Base-by-base conservation (phyloP, 2,797 vertebrate species). In the Ctenochaetus hawaiiensis region DNA sequence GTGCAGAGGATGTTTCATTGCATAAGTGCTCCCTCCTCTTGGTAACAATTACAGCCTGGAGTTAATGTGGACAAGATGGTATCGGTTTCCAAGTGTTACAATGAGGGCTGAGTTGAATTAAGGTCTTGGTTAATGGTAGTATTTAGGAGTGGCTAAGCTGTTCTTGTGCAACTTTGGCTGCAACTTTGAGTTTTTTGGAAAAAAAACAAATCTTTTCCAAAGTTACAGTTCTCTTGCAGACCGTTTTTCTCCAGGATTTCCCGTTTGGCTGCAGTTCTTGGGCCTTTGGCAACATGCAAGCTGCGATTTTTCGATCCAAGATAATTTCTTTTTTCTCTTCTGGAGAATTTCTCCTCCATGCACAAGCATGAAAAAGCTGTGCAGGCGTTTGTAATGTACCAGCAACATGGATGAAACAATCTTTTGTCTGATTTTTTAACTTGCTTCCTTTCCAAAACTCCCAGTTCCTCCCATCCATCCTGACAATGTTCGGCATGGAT, bases 1-100 rank as follows among this genome's bases (percentile, higher is more conserved):
- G 47, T 37, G 67, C 60, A 39, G 9, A 63, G 57, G 14, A 54
- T 47, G 26, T 51, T 56, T 67, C 9, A 53, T 60, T 73, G 26
- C 18, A 16, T 5, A 71, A 60, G 30, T 17, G 5, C 26, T 56
- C 11, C 1, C 0, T 13, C 53, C 14, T 7, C 34, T 45, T 44
- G 43, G 59, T 39, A 72, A 23, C 17, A 23, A 0, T 34, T 8
- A 1, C 13, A 34, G 17, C 30, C 9, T 18, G 18, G 6, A 60
- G 17, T 63, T 54, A 48, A 10, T 48, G 10, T 49, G 30, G 45
- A 63, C 5, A 10, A 1, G 9, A 53, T 41, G 58, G 2, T 20
- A 47, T 69, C 13, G 7, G 18, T n/a, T 59, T 56, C 47, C 13
- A 63, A 58, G 9, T 62, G 41, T 54, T 48, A 17, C 23, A 48